Conservation (phyloP, 2,888 invertebrate genomes). For the Euclidia mi region DNA sequence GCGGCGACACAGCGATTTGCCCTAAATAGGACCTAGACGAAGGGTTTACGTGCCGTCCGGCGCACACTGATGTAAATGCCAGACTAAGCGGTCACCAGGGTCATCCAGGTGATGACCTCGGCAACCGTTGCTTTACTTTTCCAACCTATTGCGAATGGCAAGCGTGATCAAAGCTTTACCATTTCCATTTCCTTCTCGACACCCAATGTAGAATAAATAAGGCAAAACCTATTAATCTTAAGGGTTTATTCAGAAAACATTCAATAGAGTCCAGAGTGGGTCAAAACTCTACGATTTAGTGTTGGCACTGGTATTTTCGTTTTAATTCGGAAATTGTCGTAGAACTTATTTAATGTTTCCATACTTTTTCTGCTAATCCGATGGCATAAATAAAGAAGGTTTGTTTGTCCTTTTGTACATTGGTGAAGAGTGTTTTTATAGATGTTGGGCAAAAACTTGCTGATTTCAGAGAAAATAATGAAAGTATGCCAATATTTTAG, state of each 20-base stretch:
- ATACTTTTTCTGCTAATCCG: neutral
- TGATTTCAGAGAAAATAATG: too few relatives aligned
- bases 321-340: conserved; percentile 18
- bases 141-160: too few relatives aligned
- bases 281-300: conserved; percentile 19
- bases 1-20: too few relatives aligned
- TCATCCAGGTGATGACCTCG: too few relatives aligned
- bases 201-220: conserved; percentile 29
- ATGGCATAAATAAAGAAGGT: neutral
- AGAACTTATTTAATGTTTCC: conserved; percentile 10
- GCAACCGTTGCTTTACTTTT: too few relatives aligned
- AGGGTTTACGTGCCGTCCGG: too few relatives aligned
- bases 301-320: conserved; percentile 14
- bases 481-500: too few relatives aligned
- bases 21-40: too few relatives aligned
- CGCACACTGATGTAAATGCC: too few relatives aligned
- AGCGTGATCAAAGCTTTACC: neutral
- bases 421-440: too few relatives aligned
- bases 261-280: conserved; percentile 9
- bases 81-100: too few relatives aligned
- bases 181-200: conserved; percentile 7
- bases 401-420: neutral
- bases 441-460: too few relatives aligned
- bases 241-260: conserved; percentile 31
- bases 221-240: conserved; percentile 27